These are phyloP conservation scores for Lomographa bimaculata DNA, from an alignment of 2,888 invertebrate species.

Conservation along the genomic window DNA sequence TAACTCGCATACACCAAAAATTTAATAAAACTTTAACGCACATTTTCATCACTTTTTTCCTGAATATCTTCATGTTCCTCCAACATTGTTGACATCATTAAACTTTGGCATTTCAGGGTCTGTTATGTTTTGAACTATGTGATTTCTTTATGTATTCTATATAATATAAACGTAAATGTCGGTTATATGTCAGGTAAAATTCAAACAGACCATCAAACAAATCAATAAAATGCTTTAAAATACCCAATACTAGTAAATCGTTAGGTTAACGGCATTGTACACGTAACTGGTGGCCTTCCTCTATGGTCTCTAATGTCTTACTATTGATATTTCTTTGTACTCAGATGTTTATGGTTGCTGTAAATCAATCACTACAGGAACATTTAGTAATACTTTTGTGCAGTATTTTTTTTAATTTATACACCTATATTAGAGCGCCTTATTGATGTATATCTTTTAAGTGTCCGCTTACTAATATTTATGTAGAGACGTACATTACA, in stretches of 20 bases:
- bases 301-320: constrained; percentile 19
- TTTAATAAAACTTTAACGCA: constrained; percentile 8
- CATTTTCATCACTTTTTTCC: constrained; percentile 17
- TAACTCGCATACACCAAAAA: constrained; percentile 14
- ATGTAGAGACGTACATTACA: too few relatives aligned
- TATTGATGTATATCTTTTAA: constrained; percentile 1
- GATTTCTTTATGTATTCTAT: too few relatives aligned
- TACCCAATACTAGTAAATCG: constrained; percentile 20
- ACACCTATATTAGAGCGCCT: not conserved
- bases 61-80: constrained; percentile 4
- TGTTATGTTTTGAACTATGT: too few relatives aligned
- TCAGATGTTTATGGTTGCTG: constrained; percentile 41
- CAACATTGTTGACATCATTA: constrained; percentile 10
- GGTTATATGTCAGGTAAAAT: too few relatives aligned
- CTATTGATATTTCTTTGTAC: constrained; percentile 28
- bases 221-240: constrained; percentile 9
- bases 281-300: constrained; percentile 29
- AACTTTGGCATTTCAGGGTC: constrained; percentile 5
- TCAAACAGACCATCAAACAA: too few relatives aligned
- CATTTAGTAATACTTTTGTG: constrained; percentile 8
- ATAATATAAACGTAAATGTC: too few relatives aligned
- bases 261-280: constrained; percentile 29
- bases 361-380: constrained; percentile 40
- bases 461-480: too few relatives aligned
- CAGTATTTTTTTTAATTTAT: not conserved